Conservation (phyloP, 2,113 vertebrate species). For the Catharus fuscescens region DNA sequence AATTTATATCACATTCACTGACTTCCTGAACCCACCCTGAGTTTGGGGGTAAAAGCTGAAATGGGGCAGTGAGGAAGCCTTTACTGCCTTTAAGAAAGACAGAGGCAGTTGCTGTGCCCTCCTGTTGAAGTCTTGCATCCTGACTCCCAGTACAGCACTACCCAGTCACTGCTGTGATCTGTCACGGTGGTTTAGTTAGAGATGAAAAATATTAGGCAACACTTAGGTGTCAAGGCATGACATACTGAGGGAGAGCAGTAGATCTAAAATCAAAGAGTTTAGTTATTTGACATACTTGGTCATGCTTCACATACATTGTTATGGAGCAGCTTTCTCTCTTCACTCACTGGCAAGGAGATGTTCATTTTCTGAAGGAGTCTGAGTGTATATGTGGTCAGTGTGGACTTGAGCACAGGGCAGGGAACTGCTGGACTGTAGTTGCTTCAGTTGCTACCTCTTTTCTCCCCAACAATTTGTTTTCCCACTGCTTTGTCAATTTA, state of each 20-base stretch:
- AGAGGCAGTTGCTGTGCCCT: neutral
- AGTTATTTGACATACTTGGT: accelerated
- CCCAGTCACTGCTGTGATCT: neutral
- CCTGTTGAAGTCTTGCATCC: neutral
- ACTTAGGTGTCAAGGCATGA: neutral
- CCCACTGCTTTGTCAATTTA: neutral
- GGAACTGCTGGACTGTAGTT: neutral
- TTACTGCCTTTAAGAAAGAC: neutral
- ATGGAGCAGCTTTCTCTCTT: neutral
- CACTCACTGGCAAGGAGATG: neutral
- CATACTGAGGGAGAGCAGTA: neutral
- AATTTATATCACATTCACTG: neutral
- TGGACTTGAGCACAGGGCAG: neutral
- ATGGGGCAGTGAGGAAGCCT: neutral
- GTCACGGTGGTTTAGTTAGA: neutral
- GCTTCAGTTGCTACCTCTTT: neutral
- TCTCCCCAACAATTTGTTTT: neutral
- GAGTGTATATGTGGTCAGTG: neutral
- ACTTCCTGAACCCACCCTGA: neutral
- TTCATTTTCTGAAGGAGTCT: neutral
- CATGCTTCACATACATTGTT: neutral
- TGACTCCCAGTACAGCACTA: accelerated
- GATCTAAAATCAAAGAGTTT: neutral
- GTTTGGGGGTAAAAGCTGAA: neutral
- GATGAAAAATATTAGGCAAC: neutral